A percentile compares a stretch with the other conserved stretches of the same genome.
Conservation (phyloP, 2,797 vertebrate genomes). For the Catostomus latipinnis region DNA sequence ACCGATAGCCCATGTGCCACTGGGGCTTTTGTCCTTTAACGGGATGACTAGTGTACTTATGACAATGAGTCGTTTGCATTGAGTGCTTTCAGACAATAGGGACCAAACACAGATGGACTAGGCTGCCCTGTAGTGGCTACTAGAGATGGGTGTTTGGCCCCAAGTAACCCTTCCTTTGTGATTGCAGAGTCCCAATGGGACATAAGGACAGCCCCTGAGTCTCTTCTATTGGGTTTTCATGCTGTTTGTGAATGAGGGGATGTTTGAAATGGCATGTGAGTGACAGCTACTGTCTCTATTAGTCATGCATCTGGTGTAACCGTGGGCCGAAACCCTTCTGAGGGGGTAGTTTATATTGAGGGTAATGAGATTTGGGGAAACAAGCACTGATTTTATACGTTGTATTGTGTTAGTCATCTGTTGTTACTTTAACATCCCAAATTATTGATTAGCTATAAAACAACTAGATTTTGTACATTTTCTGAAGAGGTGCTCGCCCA, state of each 20-base stretch:
- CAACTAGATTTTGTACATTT: too few species aligned
- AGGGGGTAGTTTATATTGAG: background rate
- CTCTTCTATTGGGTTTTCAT: slow-evolving; percentile 1
- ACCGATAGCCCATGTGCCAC: slow-evolving; percentile 43
- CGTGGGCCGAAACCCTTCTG: background rate
- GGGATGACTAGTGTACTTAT: slow-evolving; percentile 66
- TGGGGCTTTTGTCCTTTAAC: slow-evolving; percentile 54
- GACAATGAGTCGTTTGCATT: slow-evolving; percentile 73
- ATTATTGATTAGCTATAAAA: background rate
- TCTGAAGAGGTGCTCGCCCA: too few species aligned
- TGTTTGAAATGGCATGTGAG: slow-evolving; percentile 67
- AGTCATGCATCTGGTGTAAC: slow-evolving; percentile 66
- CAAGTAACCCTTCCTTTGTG: slow-evolving; percentile 45
- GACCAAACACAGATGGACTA: slow-evolving; percentile 39
- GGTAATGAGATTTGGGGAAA: background rate
- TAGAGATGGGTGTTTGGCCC: slow-evolving; percentile 11
- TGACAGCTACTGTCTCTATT: slow-evolving; percentile 67
- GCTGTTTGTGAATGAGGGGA: slow-evolving; percentile 51
- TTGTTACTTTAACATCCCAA: too few species aligned
- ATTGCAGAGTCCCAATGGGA: slow-evolving; percentile 51
- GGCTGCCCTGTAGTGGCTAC: slow-evolving; percentile 27
- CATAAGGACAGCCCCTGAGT: background rate
- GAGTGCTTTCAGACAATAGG: slow-evolving; percentile 67
- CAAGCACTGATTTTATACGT: background rate
- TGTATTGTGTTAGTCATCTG: background rate